Base-by-base conservation (phyloP, 2,797 vertebrate genomes). In the Myotis myotis region DNA sequence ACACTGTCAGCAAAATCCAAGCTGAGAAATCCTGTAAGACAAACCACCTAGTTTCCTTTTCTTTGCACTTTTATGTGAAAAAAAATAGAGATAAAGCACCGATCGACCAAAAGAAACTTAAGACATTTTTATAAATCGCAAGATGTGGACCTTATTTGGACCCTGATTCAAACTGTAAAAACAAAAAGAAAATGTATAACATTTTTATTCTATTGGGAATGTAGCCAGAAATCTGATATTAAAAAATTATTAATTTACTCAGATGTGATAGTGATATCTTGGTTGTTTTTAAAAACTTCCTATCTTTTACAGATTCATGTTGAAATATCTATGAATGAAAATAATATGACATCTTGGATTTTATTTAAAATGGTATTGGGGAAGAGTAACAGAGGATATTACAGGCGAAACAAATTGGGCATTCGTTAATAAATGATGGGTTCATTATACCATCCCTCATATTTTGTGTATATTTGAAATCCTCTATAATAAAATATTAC, bases 311-410 rank as follows among this genome's bases (percentile, higher is more conserved):
- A 94, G 49, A 96, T 33, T 60, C 30, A 68, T 33, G 87, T 0
- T 71, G 30, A 89, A 93, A 49, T 92, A 76, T 19, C 30, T 86
- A 68, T 62, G 38, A 93, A 90, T 76, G 10, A 92, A 92, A 95
- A 57, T 70, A 92, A 38, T 41, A 25, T 19, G 36, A 38, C 19
- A 76, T 81, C 51, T 89, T 89, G 8, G 28, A 84, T 86, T 81
- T 76, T 47, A 78, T 53, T 88, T 71, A 49, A 93, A 91, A 87
- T 62, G 60, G 28, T 25, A 38, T 12, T 71, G 28, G 28, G 33
- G 38, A 41, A 36, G 9, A 36, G 12, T 20, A 47, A 22, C 2
- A 28, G 12, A 60, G 25, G 17, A 36, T 4, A 23, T n/a, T 53
- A 87, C 1, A 57, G 9, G 57, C 38, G 11, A 79, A 84, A 88